phyloP scores from a whole-genome alignment of 2,888 invertebrate species.

The Hyles lineata region DNA sequence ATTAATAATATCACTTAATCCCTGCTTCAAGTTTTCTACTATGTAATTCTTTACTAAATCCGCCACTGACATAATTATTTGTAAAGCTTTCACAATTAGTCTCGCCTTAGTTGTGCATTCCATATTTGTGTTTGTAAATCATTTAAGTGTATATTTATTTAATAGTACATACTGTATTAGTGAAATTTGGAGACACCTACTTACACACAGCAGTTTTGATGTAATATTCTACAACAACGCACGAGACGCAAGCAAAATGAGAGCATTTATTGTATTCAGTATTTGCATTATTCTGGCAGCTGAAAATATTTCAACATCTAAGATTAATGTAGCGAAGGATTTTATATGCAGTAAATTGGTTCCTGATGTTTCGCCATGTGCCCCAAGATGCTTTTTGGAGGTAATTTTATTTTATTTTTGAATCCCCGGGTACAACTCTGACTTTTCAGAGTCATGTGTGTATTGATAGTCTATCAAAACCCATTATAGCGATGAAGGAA shows the following conservation, averaged over 20 bases:
- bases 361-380: slow-evolving; percentile 14
- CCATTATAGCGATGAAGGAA: too few relatives aligned
- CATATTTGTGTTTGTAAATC: too few relatives aligned
- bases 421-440: too few relatives aligned
- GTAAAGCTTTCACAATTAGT: too few relatives aligned
- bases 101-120: too few relatives aligned
- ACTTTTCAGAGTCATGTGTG: too few relatives aligned
- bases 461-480: too few relatives aligned
- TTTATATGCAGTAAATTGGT: slow-evolving; percentile 16
- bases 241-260: not conserved
- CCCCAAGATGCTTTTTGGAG: slow-evolving; percentile 6
- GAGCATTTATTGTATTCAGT: not conserved
- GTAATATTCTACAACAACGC: not conserved
- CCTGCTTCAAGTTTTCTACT: too few relatives aligned
- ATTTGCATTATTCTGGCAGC: slow-evolving; percentile 2
- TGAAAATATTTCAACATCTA: not conserved
- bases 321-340: slow-evolving; percentile 2
- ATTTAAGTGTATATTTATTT: too few relatives aligned
- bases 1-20: too few relatives aligned
- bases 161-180: not conserved
- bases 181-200: not conserved
- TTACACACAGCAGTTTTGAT: not conserved
- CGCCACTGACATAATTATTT: too few relatives aligned
- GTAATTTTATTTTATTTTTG: slow-evolving; percentile 5
- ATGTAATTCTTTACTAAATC: too few relatives aligned